These are phyloP conservation scores for Todiramphus saurophagus DNA, from an alignment of 2,113 vertebrate species.

Conservation along the genomic window DNA sequence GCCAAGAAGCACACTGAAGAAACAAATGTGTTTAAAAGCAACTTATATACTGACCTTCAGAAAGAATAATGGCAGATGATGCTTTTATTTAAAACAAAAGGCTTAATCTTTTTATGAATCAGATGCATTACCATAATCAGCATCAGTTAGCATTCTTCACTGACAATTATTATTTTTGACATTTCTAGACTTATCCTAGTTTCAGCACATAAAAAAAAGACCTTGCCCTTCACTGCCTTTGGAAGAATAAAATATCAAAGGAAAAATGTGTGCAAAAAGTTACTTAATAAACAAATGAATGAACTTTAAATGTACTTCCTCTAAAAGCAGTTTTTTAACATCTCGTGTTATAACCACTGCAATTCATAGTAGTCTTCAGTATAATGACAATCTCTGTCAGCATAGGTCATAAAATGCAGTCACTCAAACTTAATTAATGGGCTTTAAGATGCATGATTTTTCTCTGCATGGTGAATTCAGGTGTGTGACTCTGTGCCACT, in stretches of 20 bases:
- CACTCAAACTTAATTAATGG: neutral
- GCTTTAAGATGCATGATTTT: neutral
- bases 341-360: neutral
- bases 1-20: neutral
- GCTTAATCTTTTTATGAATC: conserved; percentile 53
- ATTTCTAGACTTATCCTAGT: conserved; percentile 41
- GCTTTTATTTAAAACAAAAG: conserved; percentile 57
- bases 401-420: neutral
- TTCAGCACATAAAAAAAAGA: conserved; percentile 23
- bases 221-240: neutral
- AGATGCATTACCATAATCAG: conserved; percentile 48
- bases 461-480: neutral
- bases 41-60: conserved; percentile 48
- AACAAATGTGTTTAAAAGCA: neutral
- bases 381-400: neutral
- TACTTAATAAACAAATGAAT: conserved; percentile 5
- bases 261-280: neutral
- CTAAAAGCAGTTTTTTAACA: neutral
- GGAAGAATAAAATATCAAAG: conserved; percentile 14
- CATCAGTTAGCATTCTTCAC: conserved; percentile 14
- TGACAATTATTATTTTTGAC: conserved; percentile 58
- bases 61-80: conserved; percentile 31
- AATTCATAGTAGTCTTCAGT: neutral
- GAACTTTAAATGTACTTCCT: neutral
- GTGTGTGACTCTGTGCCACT: neutral